Percentiles rank a stretch among this genome's conserved stretches.
Evolutionary conservation across 2,888 invertebrate genomes (phyloP).

Genomic region (Drosophila mimica): DNA sequence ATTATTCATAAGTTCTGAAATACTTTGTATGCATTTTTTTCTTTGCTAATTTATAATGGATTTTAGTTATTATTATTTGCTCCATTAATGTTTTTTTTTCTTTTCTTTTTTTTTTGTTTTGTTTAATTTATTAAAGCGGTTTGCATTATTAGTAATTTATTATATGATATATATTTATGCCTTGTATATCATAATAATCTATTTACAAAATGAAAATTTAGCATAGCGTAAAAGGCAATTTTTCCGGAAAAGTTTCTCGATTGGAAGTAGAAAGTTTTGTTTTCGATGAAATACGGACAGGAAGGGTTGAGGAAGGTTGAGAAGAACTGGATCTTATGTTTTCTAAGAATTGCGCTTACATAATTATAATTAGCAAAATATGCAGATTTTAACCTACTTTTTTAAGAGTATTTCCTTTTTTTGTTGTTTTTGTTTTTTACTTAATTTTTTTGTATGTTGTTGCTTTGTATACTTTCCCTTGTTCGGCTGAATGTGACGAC

Average conservation of each 20-base stretch:
- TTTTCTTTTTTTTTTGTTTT: not conserved
- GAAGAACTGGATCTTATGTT: constrained; percentile 31
- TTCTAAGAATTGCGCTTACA: constrained; percentile 30
- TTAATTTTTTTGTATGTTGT: constrained; percentile 18
- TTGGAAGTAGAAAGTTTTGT: constrained; percentile 11
- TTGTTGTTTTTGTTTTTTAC: constrained; percentile 8
- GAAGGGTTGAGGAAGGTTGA: constrained; percentile 1
- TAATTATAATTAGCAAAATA: constrained; percentile 64
- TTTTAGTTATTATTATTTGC: constrained; percentile 39
- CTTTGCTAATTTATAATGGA: constrained; percentile 43
- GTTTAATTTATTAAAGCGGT: constrained; percentile 68
- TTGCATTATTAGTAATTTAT: constrained; percentile 45
- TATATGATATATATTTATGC: constrained; percentile 32
- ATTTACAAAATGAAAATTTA: constrained; percentile 50
- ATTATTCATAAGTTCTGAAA: constrained; percentile 57
- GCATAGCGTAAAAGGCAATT: constrained; percentile 30
- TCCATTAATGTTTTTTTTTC: constrained; percentile 5
- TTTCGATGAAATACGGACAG: constrained; percentile 12
- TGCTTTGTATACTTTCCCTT: constrained; percentile 67
- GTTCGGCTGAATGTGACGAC: constrained; percentile 51
- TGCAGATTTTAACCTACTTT: constrained; percentile 56
- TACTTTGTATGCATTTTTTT: constrained; percentile 29
- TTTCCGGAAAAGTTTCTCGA: constrained; percentile 2
- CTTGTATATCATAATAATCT: constrained; percentile 37
- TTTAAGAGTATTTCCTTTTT: constrained; percentile 34